Conservation (phyloP, 2,888 invertebrate genomes). For the Ochropacha duplaris region DNA sequence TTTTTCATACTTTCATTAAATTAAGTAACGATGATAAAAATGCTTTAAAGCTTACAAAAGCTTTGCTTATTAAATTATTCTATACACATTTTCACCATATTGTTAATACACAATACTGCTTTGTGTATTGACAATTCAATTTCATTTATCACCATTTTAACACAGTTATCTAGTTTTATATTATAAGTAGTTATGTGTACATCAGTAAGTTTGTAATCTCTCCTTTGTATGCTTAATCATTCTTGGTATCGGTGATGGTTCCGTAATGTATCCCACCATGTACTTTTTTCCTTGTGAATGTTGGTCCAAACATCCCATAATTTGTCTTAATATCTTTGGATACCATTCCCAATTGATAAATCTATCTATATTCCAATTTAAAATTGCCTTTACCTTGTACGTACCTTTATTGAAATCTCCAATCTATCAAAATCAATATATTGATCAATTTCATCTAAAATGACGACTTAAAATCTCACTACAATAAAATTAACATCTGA, state of each 20-base stretch:
- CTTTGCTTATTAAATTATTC: constrained; percentile 46
- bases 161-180: constrained; percentile 23
- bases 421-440: not conserved
- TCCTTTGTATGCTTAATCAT: constrained; percentile 78
- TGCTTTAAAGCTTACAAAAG: constrained; percentile 52
- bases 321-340: constrained; percentile 39
- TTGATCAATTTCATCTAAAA: not conserved
- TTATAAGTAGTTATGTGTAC: not conserved
- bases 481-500: too few species aligned
- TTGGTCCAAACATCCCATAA: constrained; percentile 40
- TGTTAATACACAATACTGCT: constrained; percentile 28
- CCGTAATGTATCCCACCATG: constrained; percentile 65
- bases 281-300: constrained; percentile 56
- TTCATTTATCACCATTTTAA: constrained; percentile 24
- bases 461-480: too few species aligned
- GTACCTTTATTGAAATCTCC: not conserved
- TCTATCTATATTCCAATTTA: constrained; percentile 2
- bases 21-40: constrained; percentile 5
- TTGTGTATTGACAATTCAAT: constrained; percentile 8
- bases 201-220: constrained; percentile 61
- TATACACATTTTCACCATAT: constrained; percentile 25
- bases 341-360: constrained; percentile 23
- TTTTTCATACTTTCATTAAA: constrained; percentile 17
- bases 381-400: not conserved
- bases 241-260: constrained; percentile 82